phyloP scores from a whole-genome alignment of 2,113 vertebrate species.

The Cairina moschata region DNA sequence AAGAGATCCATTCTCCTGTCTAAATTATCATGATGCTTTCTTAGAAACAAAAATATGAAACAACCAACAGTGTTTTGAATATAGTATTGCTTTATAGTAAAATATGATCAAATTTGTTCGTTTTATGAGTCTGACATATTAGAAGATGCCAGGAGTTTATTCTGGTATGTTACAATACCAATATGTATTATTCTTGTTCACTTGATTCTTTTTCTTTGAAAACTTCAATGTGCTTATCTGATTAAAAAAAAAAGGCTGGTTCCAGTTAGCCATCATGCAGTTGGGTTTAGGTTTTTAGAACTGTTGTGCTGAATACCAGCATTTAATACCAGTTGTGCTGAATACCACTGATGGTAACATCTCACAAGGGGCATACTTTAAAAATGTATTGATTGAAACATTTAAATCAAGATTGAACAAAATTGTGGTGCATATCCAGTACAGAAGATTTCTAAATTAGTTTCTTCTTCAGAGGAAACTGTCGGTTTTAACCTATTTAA shows the following conservation, averaged over 20 bases:
- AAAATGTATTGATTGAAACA: not conserved
- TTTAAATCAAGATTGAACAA: slow-evolving; percentile 3
- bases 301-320: not conserved
- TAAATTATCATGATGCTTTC: not conserved
- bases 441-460: not conserved
- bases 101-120: not conserved
- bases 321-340: not conserved
- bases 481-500: not conserved
- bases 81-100: not conserved
- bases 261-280: not conserved
- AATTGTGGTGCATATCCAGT: not conserved
- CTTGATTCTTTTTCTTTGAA: not conserved
- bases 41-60: not conserved
- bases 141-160: not conserved
- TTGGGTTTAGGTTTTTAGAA: not conserved
- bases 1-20: not conserved
- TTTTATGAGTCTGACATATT: not conserved
- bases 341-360: not conserved
- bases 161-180: not conserved
- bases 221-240: not conserved
- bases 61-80: not conserved
- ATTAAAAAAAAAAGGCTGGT: not conserved
- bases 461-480: not conserved
- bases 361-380: not conserved
- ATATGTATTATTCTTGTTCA: not conserved